Base-by-base conservation (phyloP, 2,888 invertebrate species). In the Aphidoletes aphidimyza region DNA sequence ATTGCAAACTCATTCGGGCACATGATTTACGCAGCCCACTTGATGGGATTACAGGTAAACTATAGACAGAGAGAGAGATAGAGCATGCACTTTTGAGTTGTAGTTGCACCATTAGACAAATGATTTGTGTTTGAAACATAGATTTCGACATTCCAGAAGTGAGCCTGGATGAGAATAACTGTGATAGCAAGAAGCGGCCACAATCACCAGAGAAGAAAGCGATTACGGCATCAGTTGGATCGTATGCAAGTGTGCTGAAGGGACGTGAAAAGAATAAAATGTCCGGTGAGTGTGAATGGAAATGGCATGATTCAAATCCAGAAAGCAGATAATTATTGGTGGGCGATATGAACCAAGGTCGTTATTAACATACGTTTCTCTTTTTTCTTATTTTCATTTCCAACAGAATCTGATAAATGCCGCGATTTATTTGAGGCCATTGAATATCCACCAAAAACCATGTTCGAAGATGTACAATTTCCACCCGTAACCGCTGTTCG, bases 171-270 rank as follows among this genome's bases (percentile, higher is more conserved):
- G 83, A 83, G 30, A 83, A 45, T 45, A 83, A 42, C 83, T 83
- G 83, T 83, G 30, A 83, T 83, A 78, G 78, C 6, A 78, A 22
- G 6, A 36, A 11, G n/a, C 30, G 22, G n/a, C 11, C 83, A 14
- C 42, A 39, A 17, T 45, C 42, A 9, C 83, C 83, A 14, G 83
- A 83, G 14, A 42, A 83, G 26, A 83, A 39, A 42, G 14, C 37
- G 2, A 39, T 42, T 9, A 83, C 83, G 3, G 17, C 81, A 37
- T 42, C 83, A 11, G 42, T 83, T 86, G 81, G 86, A 87, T 94
- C 95, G 92, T 97, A 97, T 94, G 96, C 96, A 91, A 95, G 95
- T 92, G 95, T 96, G 91, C 93, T 97, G 91, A 95, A 95, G 91
- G 96, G 96, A 91, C 94, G 94, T 89, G 94, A 94, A 91, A 93